phyloP scores from a whole-genome alignment of 2,888 invertebrate genomes.

The Stenotaenia linearis region DNA sequence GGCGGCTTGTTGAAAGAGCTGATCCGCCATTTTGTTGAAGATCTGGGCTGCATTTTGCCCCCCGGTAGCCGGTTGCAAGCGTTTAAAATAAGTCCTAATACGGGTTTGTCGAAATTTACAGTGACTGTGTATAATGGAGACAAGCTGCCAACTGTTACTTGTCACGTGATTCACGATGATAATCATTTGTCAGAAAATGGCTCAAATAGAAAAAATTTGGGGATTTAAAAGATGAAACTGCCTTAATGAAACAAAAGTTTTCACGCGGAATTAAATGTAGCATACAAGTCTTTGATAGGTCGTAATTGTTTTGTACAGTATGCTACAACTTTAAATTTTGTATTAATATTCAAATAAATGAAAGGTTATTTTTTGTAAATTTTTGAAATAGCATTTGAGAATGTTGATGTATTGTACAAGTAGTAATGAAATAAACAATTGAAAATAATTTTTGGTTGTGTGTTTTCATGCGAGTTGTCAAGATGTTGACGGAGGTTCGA shows the following conservation, averaged over 20 bases:
- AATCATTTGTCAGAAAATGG: slow-evolving; percentile 43
- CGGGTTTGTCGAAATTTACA: slow-evolving; percentile 46
- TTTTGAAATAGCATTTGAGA: neutral
- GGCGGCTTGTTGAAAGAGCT: slow-evolving; percentile 47
- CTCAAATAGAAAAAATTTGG: neutral
- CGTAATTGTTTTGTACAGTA: neutral
- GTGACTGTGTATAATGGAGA: slow-evolving; percentile 41
- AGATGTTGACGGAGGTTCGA: too few species aligned
- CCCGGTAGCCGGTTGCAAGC: slow-evolving; percentile 44
- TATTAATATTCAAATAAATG: neutral
- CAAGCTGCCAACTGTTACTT: slow-evolving; percentile 42
- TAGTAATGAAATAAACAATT: too few species aligned
- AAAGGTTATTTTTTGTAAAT: neutral
- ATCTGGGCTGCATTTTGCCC: slow-evolving; percentile 42
- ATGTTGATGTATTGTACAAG: too few species aligned
- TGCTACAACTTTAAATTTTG: neutral
- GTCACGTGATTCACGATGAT: slow-evolving; percentile 45
- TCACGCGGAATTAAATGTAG: neutral
- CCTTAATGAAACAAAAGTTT: neutral
- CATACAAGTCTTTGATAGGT: neutral
- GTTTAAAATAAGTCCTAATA: slow-evolving; percentile 45
- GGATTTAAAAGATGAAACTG: neutral
- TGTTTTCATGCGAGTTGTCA: too few species aligned
- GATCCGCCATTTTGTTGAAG: slow-evolving; percentile 44
- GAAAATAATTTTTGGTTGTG: too few species aligned